Conservation (phyloP, 2,113 vertebrate genomes). For the Istiophorus platypterus region DNA sequence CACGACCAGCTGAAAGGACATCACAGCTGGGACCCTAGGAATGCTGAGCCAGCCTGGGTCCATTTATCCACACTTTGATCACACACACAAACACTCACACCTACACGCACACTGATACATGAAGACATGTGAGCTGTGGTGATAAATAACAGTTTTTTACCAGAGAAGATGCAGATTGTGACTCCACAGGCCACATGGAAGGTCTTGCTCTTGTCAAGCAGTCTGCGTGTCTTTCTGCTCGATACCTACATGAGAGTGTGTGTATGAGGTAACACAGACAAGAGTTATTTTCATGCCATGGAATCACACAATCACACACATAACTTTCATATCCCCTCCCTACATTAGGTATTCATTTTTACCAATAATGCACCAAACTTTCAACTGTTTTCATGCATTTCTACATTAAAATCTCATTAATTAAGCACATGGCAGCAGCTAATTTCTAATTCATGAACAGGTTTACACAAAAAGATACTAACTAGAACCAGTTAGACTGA, state of each 20-base stretch:
- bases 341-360: background rate
- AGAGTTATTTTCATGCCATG: background rate
- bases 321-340: background rate
- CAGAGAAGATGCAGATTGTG: slow-evolving; percentile 93
- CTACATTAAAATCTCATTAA: no score
- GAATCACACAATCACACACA: background rate
- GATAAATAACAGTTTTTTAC: slow-evolving; percentile 75
- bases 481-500: background rate
- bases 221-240: slow-evolving; percentile 90
- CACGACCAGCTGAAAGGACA: slow-evolving; percentile 43
- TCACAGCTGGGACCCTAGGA: slow-evolving; percentile 61
- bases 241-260: slow-evolving; percentile 83
- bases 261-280: slow-evolving; percentile 7
- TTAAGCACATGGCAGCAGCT: no score
- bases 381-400: no score
- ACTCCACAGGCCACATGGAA: slow-evolving; percentile 92
- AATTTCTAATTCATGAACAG: no score
- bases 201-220: slow-evolving; percentile 93
- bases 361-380: background rate
- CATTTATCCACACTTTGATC: slow-evolving; percentile 43
- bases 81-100: slow-evolving; percentile 18
- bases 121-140: slow-evolving; percentile 14
- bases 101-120: slow-evolving; percentile 16
- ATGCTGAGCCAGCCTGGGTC: slow-evolving; percentile 55
- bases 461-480: no score